Evolutionary conservation across 1,140 invertebrate genomes (phyloP).

Genomic region (Phymorhynchus buccinoides): DNA sequence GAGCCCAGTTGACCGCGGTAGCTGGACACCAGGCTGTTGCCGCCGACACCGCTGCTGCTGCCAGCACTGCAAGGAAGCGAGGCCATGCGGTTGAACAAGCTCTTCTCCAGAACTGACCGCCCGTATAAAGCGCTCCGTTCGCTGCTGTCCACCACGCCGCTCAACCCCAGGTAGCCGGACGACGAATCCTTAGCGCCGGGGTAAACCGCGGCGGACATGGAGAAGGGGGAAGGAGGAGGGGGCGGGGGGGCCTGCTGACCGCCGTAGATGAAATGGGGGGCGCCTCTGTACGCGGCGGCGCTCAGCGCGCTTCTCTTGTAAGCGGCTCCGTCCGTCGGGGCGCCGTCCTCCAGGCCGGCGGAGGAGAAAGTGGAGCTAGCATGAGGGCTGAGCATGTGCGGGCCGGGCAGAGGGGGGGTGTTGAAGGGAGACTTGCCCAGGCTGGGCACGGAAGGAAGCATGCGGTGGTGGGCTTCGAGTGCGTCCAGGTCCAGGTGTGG

Average conservation of each 20-base stretch:
- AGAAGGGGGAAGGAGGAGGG: background rate
- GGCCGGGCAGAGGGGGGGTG: background rate
- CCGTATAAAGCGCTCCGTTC: background rate
- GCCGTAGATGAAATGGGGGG: background rate
- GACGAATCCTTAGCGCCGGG: background rate
- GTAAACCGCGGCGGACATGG: background rate
- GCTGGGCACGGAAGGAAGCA: background rate
- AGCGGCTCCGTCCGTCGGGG: background rate
- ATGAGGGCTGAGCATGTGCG: background rate
- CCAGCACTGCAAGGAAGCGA: background rate
- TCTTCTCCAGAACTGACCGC: background rate
- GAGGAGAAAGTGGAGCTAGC: background rate
- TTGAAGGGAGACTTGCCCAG: background rate
- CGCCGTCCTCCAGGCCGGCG: background rate
- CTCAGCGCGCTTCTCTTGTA: background rate
- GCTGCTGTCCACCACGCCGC: background rate
- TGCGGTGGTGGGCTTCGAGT: background rate
- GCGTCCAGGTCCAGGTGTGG: background rate
- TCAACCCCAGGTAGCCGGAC: background rate
- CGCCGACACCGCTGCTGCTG: no score
- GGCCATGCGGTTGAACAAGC: background rate
- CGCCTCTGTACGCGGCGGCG: background rate
- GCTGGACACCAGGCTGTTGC: background rate
- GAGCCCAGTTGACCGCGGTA: background rate
- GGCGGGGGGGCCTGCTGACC: background rate